Base-by-base conservation (phyloP, 2,113 vertebrate genomes). In the Hydrolagus affinis region DNA sequence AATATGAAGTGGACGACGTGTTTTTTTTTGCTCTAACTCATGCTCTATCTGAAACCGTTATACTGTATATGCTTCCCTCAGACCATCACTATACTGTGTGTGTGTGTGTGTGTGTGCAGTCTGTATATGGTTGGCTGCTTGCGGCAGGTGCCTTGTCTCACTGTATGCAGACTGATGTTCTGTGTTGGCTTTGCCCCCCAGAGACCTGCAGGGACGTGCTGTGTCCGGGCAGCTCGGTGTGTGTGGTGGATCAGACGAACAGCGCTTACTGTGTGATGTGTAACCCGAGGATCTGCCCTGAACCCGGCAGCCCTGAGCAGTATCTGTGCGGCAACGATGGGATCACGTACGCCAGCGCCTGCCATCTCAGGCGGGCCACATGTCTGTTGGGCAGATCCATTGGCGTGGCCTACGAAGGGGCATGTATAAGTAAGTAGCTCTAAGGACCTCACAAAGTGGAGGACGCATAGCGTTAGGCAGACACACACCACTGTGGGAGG, bases 301-400 rank as follows among this genome's bases (percentile, higher is more conserved):
- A 99, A 87, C 95, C 95, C 86, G 94, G 94, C 66, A 96, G 94
- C n/a, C 93, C 95, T 0, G 97, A 98, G 60, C 97, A 98, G 88
- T 97, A 97, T 90, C 95, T 99, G 89, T 99, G 98, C 7, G 98
- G 98, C 86, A 99, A 99, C n/a, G 97, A 99, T 0, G 98, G 98
- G 85, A 95, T 98, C 88, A 93, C 95, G 57, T 99, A 99, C 0
- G 93, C 96, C 88, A 99, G 97, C 44, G 96, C 97, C 32, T 99
- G 98, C 88, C 97, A 99, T 92, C 93, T 99, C 91, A 95, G 97
- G 87, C 96, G 96, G 89, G 97, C 98, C 7, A 99, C 98, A 86
- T 99, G 98, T 89, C 93, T 98, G 6, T 94, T 97, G 74, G 98
- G 98, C 90, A 95, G 94, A 89, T 99, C 98, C 17, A 99, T 99